phyloP scores from a whole-genome alignment of 1,140 invertebrate species.

The Muscidifurax raptorellus region DNA sequence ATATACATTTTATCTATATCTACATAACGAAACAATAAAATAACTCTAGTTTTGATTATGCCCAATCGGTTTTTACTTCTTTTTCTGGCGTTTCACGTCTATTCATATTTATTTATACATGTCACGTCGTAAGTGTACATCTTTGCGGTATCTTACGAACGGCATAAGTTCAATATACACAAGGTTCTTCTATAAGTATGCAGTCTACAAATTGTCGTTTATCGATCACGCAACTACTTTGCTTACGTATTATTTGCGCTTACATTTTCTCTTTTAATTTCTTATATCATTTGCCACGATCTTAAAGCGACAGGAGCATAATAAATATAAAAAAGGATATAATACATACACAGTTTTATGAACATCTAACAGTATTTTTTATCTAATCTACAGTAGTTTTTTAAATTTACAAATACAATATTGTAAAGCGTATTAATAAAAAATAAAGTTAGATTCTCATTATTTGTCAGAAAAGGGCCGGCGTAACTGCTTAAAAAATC shows the following conservation, averaged over 20 bases:
- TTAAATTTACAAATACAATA: conserved; percentile 45
- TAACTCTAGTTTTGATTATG: conserved; percentile 34
- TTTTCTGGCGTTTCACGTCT: not conserved
- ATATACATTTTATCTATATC: conserved; percentile 48
- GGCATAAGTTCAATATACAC: conserved; percentile 40
- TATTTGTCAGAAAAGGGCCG: conserved; percentile 46
- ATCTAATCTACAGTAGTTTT: conserved; percentile 33
- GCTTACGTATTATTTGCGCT: conserved; percentile 3
- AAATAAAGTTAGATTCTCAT: conserved; percentile 34
- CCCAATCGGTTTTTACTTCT: conserved; percentile 18
- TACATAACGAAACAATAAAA: conserved; percentile 28
- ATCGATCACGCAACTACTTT: conserved; percentile 32
- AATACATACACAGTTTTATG: conserved; percentile 40
- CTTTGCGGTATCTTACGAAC: conserved; percentile 41
- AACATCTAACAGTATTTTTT: conserved; percentile 39
- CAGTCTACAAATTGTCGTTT: conserved; percentile 28
- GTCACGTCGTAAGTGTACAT: conserved; percentile 35
- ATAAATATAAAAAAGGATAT: conserved; percentile 54
- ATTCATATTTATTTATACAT: conserved; percentile 39
- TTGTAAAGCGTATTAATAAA: conserved; percentile 40
- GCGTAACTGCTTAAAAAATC: not conserved
- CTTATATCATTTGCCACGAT: conserved; percentile 20
- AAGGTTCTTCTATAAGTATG: conserved; percentile 31
- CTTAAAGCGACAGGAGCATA: conserved; percentile 43
- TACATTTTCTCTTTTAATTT: not conserved